These are phyloP conservation scores for Hucho hucho DNA, from an alignment of 2,113 vertebrate genomes.

Conservation along the genomic window DNA sequence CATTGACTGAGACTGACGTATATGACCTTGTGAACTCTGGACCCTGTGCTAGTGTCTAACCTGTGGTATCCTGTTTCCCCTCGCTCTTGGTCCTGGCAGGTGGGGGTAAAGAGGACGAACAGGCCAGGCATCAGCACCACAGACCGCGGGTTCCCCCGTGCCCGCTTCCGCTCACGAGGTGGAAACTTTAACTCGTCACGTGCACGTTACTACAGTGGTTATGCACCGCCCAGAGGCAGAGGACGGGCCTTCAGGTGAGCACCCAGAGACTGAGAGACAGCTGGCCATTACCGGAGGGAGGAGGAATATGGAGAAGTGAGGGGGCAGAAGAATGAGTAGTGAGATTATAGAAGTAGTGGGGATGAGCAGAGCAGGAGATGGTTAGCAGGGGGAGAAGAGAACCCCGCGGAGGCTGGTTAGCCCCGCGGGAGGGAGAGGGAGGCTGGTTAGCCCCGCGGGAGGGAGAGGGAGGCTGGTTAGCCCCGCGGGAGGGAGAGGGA, in stretches of 20 bases:
- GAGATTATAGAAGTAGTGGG: neutral
- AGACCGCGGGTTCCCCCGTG: slow-evolving; percentile 89
- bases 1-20: no score
- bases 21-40: no score
- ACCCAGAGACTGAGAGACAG: slow-evolving; percentile 10
- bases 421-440: no score
- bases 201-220: slow-evolving; percentile 91
- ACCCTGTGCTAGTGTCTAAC: no score
- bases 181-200: slow-evolving; percentile 83
- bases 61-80: neutral
- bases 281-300: neutral
- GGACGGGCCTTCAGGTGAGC: slow-evolving; percentile 92
- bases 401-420: no score
- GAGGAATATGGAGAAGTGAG: neutral
- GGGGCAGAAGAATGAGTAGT: neutral
- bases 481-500: no score
- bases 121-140: slow-evolving; percentile 94
- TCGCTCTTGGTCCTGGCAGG: slow-evolving; percentile 57
- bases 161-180: slow-evolving; percentile 85
- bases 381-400: neutral
- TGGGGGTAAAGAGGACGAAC: slow-evolving; percentile 92
- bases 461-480: no score
- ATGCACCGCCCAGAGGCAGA: slow-evolving; percentile 88
- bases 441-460: no score
- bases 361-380: neutral